Evolutionary conservation across 2,113 vertebrate species (phyloP), one percentile per base, ranked within the genome.

Genomic region (Brachyhypopomus gauderio): DNA sequence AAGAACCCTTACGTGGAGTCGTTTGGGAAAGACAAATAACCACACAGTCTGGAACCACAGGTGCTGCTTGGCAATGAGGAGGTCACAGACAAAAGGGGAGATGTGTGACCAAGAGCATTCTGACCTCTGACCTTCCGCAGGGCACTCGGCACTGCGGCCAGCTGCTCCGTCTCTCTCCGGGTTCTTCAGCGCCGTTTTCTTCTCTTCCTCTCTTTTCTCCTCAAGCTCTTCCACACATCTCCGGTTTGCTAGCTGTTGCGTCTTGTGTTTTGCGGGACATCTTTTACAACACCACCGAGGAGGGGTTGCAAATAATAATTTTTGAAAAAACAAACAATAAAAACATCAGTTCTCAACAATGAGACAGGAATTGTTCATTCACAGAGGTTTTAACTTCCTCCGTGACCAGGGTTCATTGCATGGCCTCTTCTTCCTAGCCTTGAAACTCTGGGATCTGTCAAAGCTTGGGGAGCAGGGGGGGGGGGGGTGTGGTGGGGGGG

Each of bases 121-220:
- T 80, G 86, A 75, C 59, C 79, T 78, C 75, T 81, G 84, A 87
- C 81, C 89, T 85, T 86, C 80, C 84, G 38, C 60, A 64, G 45
- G 55, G 75, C 72, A 56, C 48, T 81, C 19, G 75, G 78, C 77
- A 81, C 77, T 81, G 45, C 77, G 76, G 78, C 81, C 90, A 92
- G 89, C 90, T 90, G 90, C 87, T 73, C 74, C 63, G 80, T 63
- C 73, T 74, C n/a, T 73, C 17, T 27, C 8, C 25, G 0, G 7
- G 1, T 23, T 48, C 22, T 48, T 11, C 72, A 45, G 73, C 38
- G 64, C 71, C 64, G 6, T 9, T 17, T 59, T 20, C 73, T 77
- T 58, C 45, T 58, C 30, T 3, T 4, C n/a, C 75, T 83, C 19
- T 23, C 66, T 72, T 73, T 83, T 85, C 87, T 77, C 67, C 52